Evolutionary conservation across 2,797 vertebrate genomes (phyloP), one percentile per base, ranked within the genome.

Genomic region (Sus cebifrons): DNA sequence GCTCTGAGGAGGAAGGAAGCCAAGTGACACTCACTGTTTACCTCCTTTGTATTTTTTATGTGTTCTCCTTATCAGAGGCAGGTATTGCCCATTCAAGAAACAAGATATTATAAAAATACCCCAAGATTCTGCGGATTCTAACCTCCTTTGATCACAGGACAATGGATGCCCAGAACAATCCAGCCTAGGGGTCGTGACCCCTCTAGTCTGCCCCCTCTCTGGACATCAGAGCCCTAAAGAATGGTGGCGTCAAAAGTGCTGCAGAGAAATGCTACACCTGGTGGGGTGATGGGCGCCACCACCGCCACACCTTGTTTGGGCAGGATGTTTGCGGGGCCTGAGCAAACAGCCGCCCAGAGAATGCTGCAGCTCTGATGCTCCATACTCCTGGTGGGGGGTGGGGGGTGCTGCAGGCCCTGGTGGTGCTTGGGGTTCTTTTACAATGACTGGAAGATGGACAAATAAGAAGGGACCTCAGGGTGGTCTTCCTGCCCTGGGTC

Each of bases 141-240:
- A 44, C 73, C n/a, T 83, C 86, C 94, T 95, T 89, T 96, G 96
- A 93, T 91, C 84, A 58, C 21, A 83, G 83, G 67, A 96, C 36
- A 84, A 86, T 56, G 62, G 65, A 29, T 62, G 9, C 11, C 58
- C 52, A 14, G 32, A 94, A 94, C 83, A 94, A 84, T 62, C 70
- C 70, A 62, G 60, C 13, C 32, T 27, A 7, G 60, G 83, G 86
- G 85, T 64, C 67, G 0, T 5, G 65, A 96, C 86, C 93, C 36
- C 86, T 94, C 78, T 32, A 49, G 75, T 81, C 21, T 36, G 70
- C 23, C 27, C 79, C 56, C 29, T 77, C 52, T 87, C 17, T 6
- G 8, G 75, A 64, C 67, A 67, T 29, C 18, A 85, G 89, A 96
- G 58, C 78, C 90, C 88, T 71, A 6, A 73, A 52, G 87, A 82